A percentile compares a stretch with the other conserved stretches of the same genome.
phyloP scores from a whole-genome alignment of 2,797 vertebrate genomes.

The Nannoperca australis region DNA sequence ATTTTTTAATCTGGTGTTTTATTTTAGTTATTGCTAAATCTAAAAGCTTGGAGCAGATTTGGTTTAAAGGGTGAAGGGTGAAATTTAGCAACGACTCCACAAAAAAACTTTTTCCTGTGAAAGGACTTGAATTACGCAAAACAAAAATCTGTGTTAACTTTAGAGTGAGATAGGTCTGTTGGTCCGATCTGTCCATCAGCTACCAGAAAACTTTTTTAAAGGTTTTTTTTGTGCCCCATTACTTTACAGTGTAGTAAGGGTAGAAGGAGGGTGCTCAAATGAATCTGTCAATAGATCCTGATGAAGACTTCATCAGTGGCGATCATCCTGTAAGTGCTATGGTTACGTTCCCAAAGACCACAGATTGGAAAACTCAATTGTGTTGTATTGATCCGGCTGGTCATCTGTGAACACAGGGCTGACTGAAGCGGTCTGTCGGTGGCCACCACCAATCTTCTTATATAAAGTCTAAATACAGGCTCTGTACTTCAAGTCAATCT shows the following conservation, averaged over 20 bases:
- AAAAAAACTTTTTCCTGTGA: conserved; percentile 8
- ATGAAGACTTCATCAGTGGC: conserved; percentile 86
- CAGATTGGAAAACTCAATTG: conserved; percentile 87
- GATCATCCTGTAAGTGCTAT: conserved; percentile 84
- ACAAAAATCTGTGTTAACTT: conserved; percentile 37
- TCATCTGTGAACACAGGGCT: conserved; percentile 75
- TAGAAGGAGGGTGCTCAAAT: conserved; percentile 76
- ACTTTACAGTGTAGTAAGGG: conserved; percentile 76
- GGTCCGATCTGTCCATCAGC: conserved; percentile 62
- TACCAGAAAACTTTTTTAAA: conserved; percentile 76
- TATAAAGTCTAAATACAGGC: conserved; percentile 84
- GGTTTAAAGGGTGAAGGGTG: conserved; percentile 17
- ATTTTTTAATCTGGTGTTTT: conserved; percentile 59
- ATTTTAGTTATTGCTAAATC: conserved; percentile 54
- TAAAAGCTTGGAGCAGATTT: conserved; percentile 34
- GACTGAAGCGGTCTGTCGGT: conserved; percentile 49
- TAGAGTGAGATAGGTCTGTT: conserved; percentile 36
- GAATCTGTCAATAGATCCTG: conserved; percentile 86
- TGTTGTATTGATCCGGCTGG: conserved; percentile 83
- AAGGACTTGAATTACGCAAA: conserved; percentile 31
- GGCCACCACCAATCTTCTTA: conserved; percentile 80
- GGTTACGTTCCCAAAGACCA: conserved; percentile 77
- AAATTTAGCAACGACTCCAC: conserved; percentile 50
- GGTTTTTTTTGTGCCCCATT: conserved; percentile 75
- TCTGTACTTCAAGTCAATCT: conserved; percentile 80